Evolutionary conservation across 2,113 vertebrate genomes (phyloP).

Genomic region (Indicator indicator): DNA sequence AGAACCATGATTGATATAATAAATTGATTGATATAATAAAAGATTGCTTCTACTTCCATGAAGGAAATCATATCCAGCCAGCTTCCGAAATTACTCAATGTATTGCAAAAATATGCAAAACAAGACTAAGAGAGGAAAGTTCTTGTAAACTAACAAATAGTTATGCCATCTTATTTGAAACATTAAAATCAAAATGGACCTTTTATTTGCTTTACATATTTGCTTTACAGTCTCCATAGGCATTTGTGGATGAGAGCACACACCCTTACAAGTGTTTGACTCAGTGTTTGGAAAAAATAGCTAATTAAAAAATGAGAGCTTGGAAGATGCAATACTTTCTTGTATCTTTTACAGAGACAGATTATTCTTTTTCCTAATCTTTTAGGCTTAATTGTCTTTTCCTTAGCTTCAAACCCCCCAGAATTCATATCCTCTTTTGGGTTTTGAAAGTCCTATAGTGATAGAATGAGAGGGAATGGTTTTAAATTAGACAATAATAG

Average conservation of each 20-base stretch:
- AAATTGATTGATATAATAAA: slow-evolving; percentile 53
- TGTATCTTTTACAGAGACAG: not conserved
- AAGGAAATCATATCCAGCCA: not conserved
- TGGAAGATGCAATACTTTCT: not conserved
- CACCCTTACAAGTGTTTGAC: not conserved
- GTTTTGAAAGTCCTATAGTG: not conserved
- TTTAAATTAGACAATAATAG: no score
- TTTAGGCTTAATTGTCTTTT: not conserved
- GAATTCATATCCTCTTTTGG: rapidly evolving
- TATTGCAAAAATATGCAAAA: slow-evolving; percentile 10
- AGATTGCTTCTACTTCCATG: not conserved
- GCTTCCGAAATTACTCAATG: not conserved
- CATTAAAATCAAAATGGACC: not conserved
- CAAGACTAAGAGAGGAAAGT: not conserved
- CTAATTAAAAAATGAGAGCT: not conserved
- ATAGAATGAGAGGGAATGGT: no score
- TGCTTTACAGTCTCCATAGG: not conserved
- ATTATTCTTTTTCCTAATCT: not conserved
- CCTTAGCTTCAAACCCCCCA: not conserved
- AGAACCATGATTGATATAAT: slow-evolving; percentile 27
- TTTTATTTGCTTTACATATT: not conserved
- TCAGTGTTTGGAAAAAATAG: not conserved
- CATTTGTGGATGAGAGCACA: not conserved
- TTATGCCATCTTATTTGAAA: not conserved
- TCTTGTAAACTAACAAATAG: slow-evolving; percentile 12